Percentiles rank a stretch among this genome's conserved stretches.
Evolutionary conservation across 2,888 invertebrate genomes (phyloP).

Genomic region (Spilarctia lutea): DNA sequence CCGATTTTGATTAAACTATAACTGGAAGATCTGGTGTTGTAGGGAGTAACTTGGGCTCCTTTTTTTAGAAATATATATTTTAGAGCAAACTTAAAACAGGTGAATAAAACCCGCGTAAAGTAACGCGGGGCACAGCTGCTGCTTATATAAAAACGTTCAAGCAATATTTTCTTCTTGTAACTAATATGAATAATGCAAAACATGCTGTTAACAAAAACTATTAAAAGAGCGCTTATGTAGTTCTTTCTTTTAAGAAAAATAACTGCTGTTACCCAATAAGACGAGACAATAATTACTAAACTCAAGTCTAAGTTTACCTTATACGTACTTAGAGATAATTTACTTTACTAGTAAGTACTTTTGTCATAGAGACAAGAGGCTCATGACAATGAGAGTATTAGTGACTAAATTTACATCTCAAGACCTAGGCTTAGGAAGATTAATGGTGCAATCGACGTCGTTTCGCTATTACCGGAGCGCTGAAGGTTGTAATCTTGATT

Average conservation of each 20-base stretch:
- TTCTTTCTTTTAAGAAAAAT: constrained; percentile 3
- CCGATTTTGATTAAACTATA: too few relatives aligned
- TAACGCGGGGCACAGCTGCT: too few relatives aligned
- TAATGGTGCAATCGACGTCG: neutral
- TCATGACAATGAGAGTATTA: constrained; percentile 5
- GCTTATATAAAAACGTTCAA: neutral
- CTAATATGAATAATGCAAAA: neutral
- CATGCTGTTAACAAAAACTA: neutral
- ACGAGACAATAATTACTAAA: constrained; percentile 9
- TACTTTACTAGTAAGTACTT: constrained; percentile 5
- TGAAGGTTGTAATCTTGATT: neutral
- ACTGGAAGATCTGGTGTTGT: too few relatives aligned
- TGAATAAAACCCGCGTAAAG: too few relatives aligned
- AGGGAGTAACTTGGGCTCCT: too few relatives aligned
- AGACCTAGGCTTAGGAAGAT: constrained; percentile 1
- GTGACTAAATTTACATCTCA: constrained; percentile 16
- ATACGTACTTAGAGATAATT: constrained; percentile 8
- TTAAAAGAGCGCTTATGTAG: neutral
- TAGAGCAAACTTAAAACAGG: too few relatives aligned
- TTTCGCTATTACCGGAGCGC: neutral
- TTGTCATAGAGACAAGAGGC: constrained; percentile 14
- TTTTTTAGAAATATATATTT: too few relatives aligned
- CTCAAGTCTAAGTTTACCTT: constrained; percentile 2
- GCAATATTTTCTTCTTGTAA: neutral
- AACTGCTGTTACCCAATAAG: constrained; percentile 1